Evolutionary conservation across 2,888 invertebrate genomes (phyloP), one percentile per base, ranked within the genome.

Genomic region (Folsomia manolachei): DNA sequence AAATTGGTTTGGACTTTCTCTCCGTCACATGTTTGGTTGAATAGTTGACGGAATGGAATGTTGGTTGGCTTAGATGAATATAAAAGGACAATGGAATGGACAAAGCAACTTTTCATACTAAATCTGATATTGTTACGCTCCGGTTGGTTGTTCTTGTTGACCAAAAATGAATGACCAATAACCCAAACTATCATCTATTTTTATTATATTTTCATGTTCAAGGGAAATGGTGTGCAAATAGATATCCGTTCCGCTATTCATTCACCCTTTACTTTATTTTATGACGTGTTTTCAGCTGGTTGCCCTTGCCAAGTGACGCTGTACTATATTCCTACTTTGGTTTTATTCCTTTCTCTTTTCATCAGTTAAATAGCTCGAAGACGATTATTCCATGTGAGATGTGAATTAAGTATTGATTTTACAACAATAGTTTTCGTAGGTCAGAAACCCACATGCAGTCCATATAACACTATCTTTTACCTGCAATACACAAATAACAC

Each of bases 211-310:
- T 66, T 21, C 51, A 39, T 52, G 52, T 66, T 52, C 19, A 51
- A 23, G 23, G 52, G 52, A 66, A 66, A 66, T 66, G 66, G 52
- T 39, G 66, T 66, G 66, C 39, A 66, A 66, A 39, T 66, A 51
- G 66, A 66, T 51, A 51, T 66, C 66, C 66, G 1, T 23, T 39
- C 39, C 39, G 39, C n/a, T n/a, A 39, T 14, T 39, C 39, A 39
- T 39, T 39, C 14, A 39, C 39, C 39, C 7, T 39, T 9, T 39
- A 39, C 39, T 39, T 39, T 66, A 24, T 52, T 66, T 66, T 66
- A 66, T 52, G 66, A 52, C 66, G 24, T n/a, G 7, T 9, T 39
- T 39, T 39, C 14, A 39, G 4, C 14, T 39, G 39, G 4, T 39
- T 39, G 39, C 39, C 39, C 39, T 14, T 39, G 39, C 39, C 39